Conservation (phyloP, 2,113 vertebrate genomes). For the Chloroceryle aenea region DNA sequence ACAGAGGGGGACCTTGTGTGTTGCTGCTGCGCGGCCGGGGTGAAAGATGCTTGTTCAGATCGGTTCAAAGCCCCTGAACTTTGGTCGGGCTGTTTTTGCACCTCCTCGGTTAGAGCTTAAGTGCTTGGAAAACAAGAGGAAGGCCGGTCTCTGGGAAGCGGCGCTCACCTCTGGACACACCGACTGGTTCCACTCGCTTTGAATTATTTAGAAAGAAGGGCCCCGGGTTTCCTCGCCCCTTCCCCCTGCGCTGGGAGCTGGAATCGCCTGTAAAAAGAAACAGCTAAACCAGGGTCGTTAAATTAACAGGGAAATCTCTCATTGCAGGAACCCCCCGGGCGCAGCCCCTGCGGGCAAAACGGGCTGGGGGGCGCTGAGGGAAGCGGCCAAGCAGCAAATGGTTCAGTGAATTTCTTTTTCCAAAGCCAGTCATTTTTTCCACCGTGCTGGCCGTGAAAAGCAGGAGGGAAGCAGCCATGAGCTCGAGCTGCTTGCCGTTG, state of each 20-base stretch:
- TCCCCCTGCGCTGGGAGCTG: neutral
- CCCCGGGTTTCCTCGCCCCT: neutral
- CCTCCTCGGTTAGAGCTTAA: neutral
- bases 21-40: neutral
- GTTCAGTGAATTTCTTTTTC: neutral
- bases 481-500: neutral
- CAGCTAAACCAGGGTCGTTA: neutral
- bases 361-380: neutral
- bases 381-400: neutral
- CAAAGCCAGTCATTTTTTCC: neutral
- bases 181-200: fast-evolving
- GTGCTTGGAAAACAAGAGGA: neutral
- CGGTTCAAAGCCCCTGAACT: neutral
- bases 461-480: neutral
- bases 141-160: neutral
- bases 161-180: fast-evolving
- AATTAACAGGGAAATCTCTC: neutral
- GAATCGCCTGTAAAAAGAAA: neutral
- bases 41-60: neutral
- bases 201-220: too few relatives aligned
- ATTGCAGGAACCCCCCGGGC: neutral
- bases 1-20: neutral
- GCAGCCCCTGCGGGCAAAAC: neutral
- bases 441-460: neutral
- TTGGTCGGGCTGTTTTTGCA: neutral